These are phyloP conservation scores for Drosophila putrida DNA, from an alignment of 2,888 invertebrate species.

Conservation along the genomic window DNA sequence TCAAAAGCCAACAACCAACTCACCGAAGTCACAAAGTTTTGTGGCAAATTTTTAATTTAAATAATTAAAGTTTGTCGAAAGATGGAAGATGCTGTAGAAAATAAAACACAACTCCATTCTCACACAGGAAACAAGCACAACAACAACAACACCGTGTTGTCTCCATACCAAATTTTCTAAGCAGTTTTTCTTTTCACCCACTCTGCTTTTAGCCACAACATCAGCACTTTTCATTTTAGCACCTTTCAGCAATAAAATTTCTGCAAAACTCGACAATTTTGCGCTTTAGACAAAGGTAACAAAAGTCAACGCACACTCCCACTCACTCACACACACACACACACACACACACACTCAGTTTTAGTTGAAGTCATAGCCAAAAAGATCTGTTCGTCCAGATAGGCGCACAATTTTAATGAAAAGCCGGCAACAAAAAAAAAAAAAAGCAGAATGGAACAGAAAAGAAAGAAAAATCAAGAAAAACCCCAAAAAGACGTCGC, in stretches of 20 bases:
- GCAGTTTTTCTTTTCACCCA: not conserved
- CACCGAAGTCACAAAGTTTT: slow-evolving; percentile 50
- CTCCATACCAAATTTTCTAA: slow-evolving; percentile 6
- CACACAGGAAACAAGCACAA: slow-evolving; percentile 27
- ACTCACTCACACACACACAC: slow-evolving; percentile 16
- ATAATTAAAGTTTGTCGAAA: slow-evolving; percentile 70
- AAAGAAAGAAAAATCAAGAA: slow-evolving; percentile 14
- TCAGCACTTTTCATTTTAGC: slow-evolving; percentile 80
- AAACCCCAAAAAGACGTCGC: slow-evolving; percentile 40
- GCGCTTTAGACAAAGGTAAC: slow-evolving; percentile 78
- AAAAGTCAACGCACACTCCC: slow-evolving; percentile 48
- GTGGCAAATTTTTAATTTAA: slow-evolving; percentile 76
- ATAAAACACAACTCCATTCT: not conserved
- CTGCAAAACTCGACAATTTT: slow-evolving; percentile 78
- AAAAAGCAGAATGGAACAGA: slow-evolving; percentile 18
- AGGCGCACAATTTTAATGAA: slow-evolving; percentile 76
- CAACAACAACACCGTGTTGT: not conserved
- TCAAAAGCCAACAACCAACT: slow-evolving; percentile 17
- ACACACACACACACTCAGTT: slow-evolving; percentile 2
- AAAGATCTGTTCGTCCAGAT: slow-evolving; percentile 66
- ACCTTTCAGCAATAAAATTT: slow-evolving; percentile 79
- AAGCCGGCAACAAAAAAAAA: slow-evolving; percentile 48
- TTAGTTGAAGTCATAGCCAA: slow-evolving; percentile 54
- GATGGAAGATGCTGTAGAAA: slow-evolving; percentile 3
- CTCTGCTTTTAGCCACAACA: slow-evolving; percentile 36